These are phyloP conservation scores for Apolygus lucorum DNA, from an alignment of 1,140 invertebrate species.

Conservation along the genomic window DNA sequence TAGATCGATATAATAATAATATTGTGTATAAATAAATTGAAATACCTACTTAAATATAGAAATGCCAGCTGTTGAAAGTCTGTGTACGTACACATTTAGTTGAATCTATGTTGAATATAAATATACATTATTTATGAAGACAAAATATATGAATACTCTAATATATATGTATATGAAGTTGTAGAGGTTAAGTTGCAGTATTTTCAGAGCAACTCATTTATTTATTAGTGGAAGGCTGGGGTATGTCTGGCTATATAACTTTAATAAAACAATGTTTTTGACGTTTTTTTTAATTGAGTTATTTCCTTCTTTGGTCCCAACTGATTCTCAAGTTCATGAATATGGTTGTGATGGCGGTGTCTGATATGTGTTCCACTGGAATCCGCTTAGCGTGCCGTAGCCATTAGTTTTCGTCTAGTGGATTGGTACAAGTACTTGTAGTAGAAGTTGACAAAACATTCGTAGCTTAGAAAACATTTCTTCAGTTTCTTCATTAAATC, in stretches of 20 bases:
- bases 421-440: too few relatives aligned
- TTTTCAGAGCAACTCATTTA: not conserved
- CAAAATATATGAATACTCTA: not conserved
- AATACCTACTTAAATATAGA: not conserved
- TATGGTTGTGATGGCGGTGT: too few relatives aligned
- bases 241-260: not conserved
- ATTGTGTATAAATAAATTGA: not conserved
- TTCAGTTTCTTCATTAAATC: too few relatives aligned
- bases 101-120: not conserved
- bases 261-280: not conserved
- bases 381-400: too few relatives aligned
- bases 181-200: not conserved
- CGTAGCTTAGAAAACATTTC: too few relatives aligned
- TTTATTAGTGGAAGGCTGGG: not conserved
- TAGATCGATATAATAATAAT: not conserved
- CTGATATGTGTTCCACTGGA: too few relatives aligned
- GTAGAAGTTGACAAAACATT: too few relatives aligned
- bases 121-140: not conserved
- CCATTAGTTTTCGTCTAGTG: too few relatives aligned
- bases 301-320: too few relatives aligned
- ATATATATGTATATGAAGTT: not conserved
- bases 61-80: not conserved
- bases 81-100: too few relatives aligned
- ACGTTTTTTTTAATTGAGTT: too few relatives aligned
- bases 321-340: too few relatives aligned